Evolutionary conservation across 2,888 invertebrate genomes (phyloP).

Genomic region (Myopa tessellatipennis): DNA sequence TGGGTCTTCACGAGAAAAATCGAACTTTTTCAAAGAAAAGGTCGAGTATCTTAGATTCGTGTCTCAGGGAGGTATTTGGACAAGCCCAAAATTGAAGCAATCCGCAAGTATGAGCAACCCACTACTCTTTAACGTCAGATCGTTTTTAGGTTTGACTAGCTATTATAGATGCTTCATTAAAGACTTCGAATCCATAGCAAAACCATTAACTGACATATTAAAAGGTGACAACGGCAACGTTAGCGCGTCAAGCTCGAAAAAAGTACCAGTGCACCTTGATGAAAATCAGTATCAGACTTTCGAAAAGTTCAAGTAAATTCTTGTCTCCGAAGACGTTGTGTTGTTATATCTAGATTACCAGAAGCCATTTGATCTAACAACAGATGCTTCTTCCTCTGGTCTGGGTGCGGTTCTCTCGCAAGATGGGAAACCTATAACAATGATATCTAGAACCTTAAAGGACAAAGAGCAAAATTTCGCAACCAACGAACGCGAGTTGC

Average conservation of each 20-base stretch:
- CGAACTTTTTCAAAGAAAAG: conserved; percentile 40
- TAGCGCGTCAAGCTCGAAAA: conserved; percentile 42
- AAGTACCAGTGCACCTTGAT: conserved; percentile 29
- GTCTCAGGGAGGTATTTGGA: conserved; percentile 7
- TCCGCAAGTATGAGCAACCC: conserved; percentile 9
- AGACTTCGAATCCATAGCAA: conserved; percentile 47
- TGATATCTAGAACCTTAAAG: conserved; percentile 34
- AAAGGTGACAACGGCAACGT: conserved; percentile 47
- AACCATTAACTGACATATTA: conserved; percentile 45
- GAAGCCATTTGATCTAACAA: conserved; percentile 45
- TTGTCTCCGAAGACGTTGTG: conserved; percentile 41
- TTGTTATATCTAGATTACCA: conserved; percentile 43
- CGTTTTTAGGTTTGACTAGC: conserved; percentile 30
- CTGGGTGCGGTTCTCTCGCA: conserved; percentile 38
- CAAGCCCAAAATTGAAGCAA: conserved; percentile 17
- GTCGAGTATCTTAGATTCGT: background rate
- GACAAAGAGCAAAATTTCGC: too few relatives aligned
- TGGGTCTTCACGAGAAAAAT: conserved; percentile 41
- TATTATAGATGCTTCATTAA: conserved; percentile 44
- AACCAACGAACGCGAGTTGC: too few relatives aligned
- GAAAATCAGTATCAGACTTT: conserved; percentile 41
- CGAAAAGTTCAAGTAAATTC: conserved; percentile 40
- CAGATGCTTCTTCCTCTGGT: conserved; percentile 34
- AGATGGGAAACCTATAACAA: conserved; percentile 33
- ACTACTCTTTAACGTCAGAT: conserved; percentile 32